Conservation (phyloP, 2,888 invertebrate species). For the Adela reaumurella region DNA sequence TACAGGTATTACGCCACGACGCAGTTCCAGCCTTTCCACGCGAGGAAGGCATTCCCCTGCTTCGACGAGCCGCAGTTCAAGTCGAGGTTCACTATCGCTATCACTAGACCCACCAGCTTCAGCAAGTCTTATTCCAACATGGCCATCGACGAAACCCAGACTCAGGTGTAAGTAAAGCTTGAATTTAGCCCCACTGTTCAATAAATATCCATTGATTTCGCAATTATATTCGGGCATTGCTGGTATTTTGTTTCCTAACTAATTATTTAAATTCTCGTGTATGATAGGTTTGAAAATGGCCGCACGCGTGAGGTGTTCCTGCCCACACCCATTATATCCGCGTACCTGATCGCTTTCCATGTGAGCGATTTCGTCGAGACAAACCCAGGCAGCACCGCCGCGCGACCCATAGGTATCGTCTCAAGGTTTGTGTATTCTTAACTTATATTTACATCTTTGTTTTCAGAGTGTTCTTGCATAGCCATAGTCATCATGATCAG, state of each 20-base stretch:
- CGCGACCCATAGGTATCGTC: conserved; percentile 34
- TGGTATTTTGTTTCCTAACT: too few species aligned
- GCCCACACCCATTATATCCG: conserved; percentile 67
- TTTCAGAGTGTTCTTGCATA: too few species aligned
- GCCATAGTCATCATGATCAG: too few species aligned
- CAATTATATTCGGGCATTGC: too few species aligned
- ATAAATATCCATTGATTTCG: too few species aligned
- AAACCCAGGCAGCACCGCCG: conserved; percentile 16
- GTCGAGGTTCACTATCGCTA: conserved; percentile 65
- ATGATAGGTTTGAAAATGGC: conserved; percentile 16
- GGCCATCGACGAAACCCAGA: conserved; percentile 36
- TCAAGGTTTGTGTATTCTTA: too few species aligned
- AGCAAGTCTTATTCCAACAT: conserved; percentile 62
- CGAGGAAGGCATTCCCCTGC: conserved; percentile 81
- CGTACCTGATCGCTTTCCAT: conserved; percentile 81
- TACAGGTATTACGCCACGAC: conserved; percentile 57
- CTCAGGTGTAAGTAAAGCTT: conserved; percentile 24
- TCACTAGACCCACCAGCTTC: conserved; percentile 55
- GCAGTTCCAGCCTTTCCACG: conserved; percentile 76
- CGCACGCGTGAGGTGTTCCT: conserved; percentile 43
- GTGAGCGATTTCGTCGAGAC: conserved; percentile 67
- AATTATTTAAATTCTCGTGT: too few species aligned
- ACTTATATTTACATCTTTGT: too few species aligned
- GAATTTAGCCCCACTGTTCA: too few species aligned
- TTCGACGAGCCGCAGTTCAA: conserved; percentile 85